Conservation (phyloP, 1,140 invertebrate genomes). For the Pygmarrhopalites habei region DNA sequence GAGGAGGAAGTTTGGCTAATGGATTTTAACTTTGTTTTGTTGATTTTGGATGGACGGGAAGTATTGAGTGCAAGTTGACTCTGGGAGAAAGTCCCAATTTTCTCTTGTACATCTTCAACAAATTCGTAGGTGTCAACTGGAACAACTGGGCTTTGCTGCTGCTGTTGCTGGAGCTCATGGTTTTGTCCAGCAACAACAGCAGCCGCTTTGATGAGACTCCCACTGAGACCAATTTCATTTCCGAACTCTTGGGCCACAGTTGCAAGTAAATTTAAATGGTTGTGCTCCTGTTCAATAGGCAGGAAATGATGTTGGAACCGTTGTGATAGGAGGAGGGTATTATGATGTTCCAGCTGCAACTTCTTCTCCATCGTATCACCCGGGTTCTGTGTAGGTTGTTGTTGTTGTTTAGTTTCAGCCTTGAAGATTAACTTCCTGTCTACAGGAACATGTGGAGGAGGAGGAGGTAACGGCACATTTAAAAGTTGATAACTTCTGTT, state of each 20-base stretch:
- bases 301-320: neutral
- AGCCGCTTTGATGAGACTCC: too few species aligned
- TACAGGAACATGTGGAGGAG: neutral
- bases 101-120: neutral
- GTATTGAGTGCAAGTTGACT: too few species aligned
- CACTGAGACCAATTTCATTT: neutral
- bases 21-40: neutral
- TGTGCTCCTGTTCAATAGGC: slow-evolving; percentile 20
- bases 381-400: too few species aligned
- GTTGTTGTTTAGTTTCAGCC: slow-evolving; percentile 7
- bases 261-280: slow-evolving; percentile 35
- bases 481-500: slow-evolving; percentile 5
- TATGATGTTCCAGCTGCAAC: neutral
- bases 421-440: neutral
- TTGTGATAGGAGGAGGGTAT: too few species aligned
- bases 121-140: neutral
- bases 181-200: too few species aligned
- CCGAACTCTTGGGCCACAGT: slow-evolving; percentile 39
- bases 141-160: neutral
- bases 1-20: neutral
- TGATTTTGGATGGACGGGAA: too few species aligned
- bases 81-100: neutral
- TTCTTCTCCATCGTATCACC: neutral
- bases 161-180: too few species aligned
- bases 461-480: neutral